Evolutionary conservation across 2,797 vertebrate genomes (phyloP).

Genomic region (Fistularia tabacaria): DNA sequence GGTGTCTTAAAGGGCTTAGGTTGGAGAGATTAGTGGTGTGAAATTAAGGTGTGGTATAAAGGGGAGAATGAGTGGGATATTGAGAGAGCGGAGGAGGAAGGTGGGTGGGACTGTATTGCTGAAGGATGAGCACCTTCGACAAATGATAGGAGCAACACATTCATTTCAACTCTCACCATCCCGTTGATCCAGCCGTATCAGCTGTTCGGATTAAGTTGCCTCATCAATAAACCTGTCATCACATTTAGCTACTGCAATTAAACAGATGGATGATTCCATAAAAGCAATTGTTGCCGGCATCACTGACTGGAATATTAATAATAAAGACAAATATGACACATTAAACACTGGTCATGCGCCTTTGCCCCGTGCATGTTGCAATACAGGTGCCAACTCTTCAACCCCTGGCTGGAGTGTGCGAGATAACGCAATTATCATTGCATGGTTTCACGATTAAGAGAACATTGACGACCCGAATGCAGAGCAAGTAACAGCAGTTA

Average conservation of each 20-base stretch:
- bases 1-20: constrained; percentile 59
- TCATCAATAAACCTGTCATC: constrained; percentile 71
- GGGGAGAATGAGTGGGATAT: constrained; percentile 11
- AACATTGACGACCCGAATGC: too few species aligned
- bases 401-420: background rate
- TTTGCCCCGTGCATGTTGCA: background rate
- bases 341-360: constrained; percentile 16
- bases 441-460: too few species aligned
- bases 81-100: constrained; percentile 3
- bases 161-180: constrained; percentile 30
- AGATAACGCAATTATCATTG: too few species aligned
- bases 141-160: constrained; percentile 48
- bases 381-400: background rate
- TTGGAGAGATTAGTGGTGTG: constrained; percentile 57
- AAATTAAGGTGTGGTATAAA: constrained; percentile 43
- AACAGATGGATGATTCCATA: constrained; percentile 69
- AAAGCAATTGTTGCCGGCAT: constrained; percentile 58
- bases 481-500: too few species aligned
- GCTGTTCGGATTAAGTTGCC: constrained; percentile 60
- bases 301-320: constrained; percentile 65
- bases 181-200: constrained; percentile 58
- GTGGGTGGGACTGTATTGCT: constrained; percentile 8
- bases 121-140: constrained; percentile 51
- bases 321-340: constrained; percentile 39
- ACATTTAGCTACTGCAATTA: constrained; percentile 66